Base-by-base conservation (phyloP, 2,888 invertebrate species). In the Apamea monoglypha region DNA sequence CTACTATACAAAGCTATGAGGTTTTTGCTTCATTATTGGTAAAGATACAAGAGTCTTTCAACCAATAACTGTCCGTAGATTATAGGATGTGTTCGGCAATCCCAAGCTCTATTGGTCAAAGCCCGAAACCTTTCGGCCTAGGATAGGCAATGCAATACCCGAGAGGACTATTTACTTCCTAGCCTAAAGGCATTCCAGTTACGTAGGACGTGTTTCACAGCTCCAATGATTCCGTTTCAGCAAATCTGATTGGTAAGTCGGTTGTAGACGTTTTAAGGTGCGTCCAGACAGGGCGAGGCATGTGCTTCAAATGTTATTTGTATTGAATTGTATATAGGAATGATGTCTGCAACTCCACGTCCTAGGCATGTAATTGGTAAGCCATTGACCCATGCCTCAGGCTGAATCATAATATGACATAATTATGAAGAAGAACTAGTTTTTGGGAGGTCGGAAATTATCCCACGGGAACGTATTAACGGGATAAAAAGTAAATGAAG, bases 111-210 rank as follows among this genome's bases (percentile, higher is more conserved):
- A 86, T 82, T 74, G 86, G 61, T 75, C 47, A 73, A 63, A 79
- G 68, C 53, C 79, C 56, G 53, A 81, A 84, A 81, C 87, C 80
- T 87, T 81, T 85, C 75, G 25, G 77, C 67, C 77, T 83, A 81
- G 83, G 76, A 72, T n/a, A 56, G 78, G 68, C 61, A 69, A 53
- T 72, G 59, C 69, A 67, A 85, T 76, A 40, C 88, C 80, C 88
- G n/a, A 25, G 88, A 79, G 87, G 40, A 63, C 79, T 40, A 87
- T 83, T 81, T 76, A 69, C 79, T 83, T 50, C 59, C 47, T 66
- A 77, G 81, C 87, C 82, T 78, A 47, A 61, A 80, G 87, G 88
- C 82, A 85, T 82, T 83, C 63, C 72, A 67, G 86, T 76, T 75
- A 79, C 68, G 64, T 25, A 74, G 25, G n/a, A 74, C 80, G 73